Percentiles rank a stretch among this genome's conserved stretches.
These are phyloP conservation scores for Drosophila neocordata DNA, from an alignment of 1,140 invertebrate species.

Conservation along the genomic window DNA sequence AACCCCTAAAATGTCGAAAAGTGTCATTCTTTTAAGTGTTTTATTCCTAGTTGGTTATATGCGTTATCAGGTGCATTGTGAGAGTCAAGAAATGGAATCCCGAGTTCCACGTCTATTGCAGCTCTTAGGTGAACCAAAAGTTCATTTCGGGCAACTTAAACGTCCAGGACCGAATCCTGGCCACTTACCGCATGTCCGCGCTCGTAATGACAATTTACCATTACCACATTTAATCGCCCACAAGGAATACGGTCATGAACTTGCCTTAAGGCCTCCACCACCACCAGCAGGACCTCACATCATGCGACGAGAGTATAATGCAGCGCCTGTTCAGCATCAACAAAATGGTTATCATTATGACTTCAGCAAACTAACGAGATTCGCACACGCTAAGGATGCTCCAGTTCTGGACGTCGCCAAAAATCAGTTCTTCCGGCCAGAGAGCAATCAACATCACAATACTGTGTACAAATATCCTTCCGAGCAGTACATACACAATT, in stretches of 20 bases:
- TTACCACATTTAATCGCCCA: slow-evolving; percentile 11
- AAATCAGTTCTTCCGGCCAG: slow-evolving; percentile 53
- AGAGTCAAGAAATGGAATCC: neutral
- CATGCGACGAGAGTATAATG: slow-evolving; percentile 53
- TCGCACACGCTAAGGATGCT: slow-evolving; percentile 57
- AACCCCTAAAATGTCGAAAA: slow-evolving; percentile 38
- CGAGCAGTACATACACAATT: slow-evolving; percentile 65
- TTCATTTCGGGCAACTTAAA: slow-evolving; percentile 40
- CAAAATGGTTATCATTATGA: slow-evolving; percentile 40
- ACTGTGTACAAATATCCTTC: slow-evolving; percentile 41
- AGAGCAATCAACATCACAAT: slow-evolving; percentile 27
- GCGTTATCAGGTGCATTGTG: slow-evolving; percentile 33
- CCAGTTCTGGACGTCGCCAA: slow-evolving; percentile 63
- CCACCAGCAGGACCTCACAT: slow-evolving; percentile 47
- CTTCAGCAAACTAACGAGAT: slow-evolving; percentile 37
- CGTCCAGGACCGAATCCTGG: slow-evolving; percentile 19
- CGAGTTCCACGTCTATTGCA: slow-evolving; percentile 55
- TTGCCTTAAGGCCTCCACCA: slow-evolving; percentile 24
- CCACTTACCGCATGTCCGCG: slow-evolving; percentile 28
- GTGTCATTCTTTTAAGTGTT: slow-evolving; percentile 21
- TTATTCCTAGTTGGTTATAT: slow-evolving; percentile 34
- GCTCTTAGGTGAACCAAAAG: slow-evolving; percentile 54
- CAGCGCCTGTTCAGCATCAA: slow-evolving; percentile 9
- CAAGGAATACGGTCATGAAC: slow-evolving; percentile 22
- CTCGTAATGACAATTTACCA: slow-evolving; percentile 40